Evolutionary conservation across 2,797 vertebrate species (phyloP).

Genomic region (Lophius americanus): DNA sequence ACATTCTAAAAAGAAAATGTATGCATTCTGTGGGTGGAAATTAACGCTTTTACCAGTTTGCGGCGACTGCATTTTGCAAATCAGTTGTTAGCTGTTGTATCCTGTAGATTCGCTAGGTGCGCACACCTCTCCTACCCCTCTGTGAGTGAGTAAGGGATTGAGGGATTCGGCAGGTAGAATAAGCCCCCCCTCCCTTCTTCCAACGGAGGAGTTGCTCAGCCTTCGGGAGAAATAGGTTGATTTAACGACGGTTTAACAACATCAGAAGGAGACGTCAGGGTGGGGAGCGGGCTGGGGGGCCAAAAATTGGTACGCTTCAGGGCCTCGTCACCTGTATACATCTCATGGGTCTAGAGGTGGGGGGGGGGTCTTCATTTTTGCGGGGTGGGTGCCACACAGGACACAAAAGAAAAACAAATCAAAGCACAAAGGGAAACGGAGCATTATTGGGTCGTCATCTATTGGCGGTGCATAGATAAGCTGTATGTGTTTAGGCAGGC

Average conservation of each 20-base stretch:
- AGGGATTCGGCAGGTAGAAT: conserved; percentile 30
- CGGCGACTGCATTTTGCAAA: conserved; percentile 22
- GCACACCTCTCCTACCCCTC: conserved; percentile 15
- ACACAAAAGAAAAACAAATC: neutral
- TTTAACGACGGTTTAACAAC: conserved; percentile 73
- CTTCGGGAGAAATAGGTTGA: conserved; percentile 80
- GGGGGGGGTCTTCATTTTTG: conserved; percentile 35
- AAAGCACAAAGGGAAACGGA: conserved; percentile 38
- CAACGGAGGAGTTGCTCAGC: conserved; percentile 62
- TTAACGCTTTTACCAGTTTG: conserved; percentile 45
- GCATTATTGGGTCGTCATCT: conserved; percentile 40
- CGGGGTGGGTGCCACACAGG: conserved; percentile 27
- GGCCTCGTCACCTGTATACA: conserved; percentile 45
- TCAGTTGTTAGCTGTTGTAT: conserved; percentile 35
- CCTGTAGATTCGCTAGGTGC: conserved; percentile 35
- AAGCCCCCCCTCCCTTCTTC: conserved; percentile 24
- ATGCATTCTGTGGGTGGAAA: conserved; percentile 23
- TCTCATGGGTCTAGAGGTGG: conserved; percentile 40
- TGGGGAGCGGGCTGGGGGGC: conserved; percentile 48
- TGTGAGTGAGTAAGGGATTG: conserved; percentile 24
- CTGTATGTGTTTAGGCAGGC: conserved; percentile 66
- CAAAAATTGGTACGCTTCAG: conserved; percentile 48
- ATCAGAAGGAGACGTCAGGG: conserved; percentile 61
- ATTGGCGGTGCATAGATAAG: conserved; percentile 58
- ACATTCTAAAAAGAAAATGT: conserved; percentile 23